Evolutionary conservation across 2,113 vertebrate species (phyloP).

Genomic region (Gymnogyps californianus): DNA sequence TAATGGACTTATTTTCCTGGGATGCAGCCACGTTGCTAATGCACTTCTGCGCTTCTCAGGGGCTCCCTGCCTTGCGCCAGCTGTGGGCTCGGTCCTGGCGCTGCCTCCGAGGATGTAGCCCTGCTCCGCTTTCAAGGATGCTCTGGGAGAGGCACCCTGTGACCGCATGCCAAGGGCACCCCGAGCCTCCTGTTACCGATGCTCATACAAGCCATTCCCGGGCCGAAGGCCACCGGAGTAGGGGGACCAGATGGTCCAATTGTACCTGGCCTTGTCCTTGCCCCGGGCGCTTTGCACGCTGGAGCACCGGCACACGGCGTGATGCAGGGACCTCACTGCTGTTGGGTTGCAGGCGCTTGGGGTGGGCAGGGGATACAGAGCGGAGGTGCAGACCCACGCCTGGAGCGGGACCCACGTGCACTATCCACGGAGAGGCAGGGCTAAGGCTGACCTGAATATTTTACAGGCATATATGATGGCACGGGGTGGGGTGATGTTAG

Average conservation of each 20-base stretch:
- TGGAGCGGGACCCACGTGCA: rapidly evolving
- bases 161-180: rapidly evolving
- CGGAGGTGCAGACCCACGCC: rapidly evolving
- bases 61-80: background rate
- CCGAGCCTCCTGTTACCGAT: rapidly evolving
- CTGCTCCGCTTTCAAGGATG: background rate
- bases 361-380: background rate
- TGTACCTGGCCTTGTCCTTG: slow-evolving; percentile 30
- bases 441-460: background rate
- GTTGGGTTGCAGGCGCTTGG: background rate
- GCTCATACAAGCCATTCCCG: rapidly evolving
- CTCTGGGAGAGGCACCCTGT: background rate
- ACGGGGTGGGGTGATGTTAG: background rate
- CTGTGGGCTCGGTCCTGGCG: background rate
- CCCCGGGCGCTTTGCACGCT: rapidly evolving
- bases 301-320: rapidly evolving
- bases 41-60: background rate
- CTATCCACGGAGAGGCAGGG: background rate
- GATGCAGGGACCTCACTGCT: rapidly evolving
- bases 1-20: background rate
- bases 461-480: background rate
- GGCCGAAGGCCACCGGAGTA: background rate
- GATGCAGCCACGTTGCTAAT: background rate
- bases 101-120: background rate
- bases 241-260: background rate